Evolutionary conservation across 2,797 vertebrate genomes (phyloP), one percentile per base, ranked within the genome.

Genomic region (Paratrypauchen microcephalus): DNA sequence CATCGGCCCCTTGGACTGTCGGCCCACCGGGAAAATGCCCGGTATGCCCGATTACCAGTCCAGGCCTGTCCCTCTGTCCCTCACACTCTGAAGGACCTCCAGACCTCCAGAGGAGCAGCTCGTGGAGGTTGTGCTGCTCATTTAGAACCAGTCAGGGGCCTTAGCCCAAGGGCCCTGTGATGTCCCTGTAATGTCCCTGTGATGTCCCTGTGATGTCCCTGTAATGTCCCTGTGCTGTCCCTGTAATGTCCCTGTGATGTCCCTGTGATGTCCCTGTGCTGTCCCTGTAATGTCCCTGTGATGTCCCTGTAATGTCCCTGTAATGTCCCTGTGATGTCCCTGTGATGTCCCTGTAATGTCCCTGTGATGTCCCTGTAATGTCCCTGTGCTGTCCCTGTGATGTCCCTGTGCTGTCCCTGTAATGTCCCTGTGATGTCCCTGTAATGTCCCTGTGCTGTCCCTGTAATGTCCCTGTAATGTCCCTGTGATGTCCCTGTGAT

Each of bases 221-320:
- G 28, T 30, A 4, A 4, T 30, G 28, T 30, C 28, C 28, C 28
- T 30, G n/a, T n/a, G n/a, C n/a, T n/a, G n/a, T n/a, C n/a, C n/a
- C n/a, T n/a, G n/a, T n/a, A n/a, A n/a, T n/a, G n/a, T n/a, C 84
- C 81, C 79, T 83, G 62, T 85, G 86, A 81, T 79, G 30, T 32
- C 30, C 30, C 30, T 32, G 28, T 30, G 28, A 4, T 30, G 28
- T 30, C 28, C 28, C 28, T 30, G n/a, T n/a, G n/a, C n/a, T n/a
- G n/a, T n/a, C n/a, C n/a, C n/a, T n/a, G n/a, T n/a, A n/a, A n/a
- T n/a, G n/a, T n/a, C 84, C 81, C 79, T 83, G 62, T 85, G 86
- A 81, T 79, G 30, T 32, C 30, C 30, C 30, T 32, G 28, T 30
- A 4, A 4, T 30, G 28, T 30, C 28, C 28, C 28, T 30, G n/a